A percentile compares a stretch with the other conserved stretches of the same genome.
Evolutionary conservation across 2,113 vertebrate species (phyloP).

Genomic region (Macrotus californicus): DNA sequence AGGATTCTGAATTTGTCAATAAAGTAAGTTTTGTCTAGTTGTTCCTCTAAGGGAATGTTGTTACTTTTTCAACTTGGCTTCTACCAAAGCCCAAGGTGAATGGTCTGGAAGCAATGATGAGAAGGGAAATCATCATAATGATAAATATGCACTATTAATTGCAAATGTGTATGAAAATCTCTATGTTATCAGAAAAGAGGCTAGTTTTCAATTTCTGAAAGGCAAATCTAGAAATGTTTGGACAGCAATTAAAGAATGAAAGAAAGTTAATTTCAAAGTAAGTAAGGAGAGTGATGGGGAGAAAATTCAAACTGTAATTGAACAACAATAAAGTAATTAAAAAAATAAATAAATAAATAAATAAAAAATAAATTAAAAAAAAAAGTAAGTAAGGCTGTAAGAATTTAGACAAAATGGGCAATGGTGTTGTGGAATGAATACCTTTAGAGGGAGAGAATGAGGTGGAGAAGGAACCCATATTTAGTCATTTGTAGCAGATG

Average conservation of each 20-base stretch:
- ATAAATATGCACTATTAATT: neutral
- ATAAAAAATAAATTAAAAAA: too few species aligned
- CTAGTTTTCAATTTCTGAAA: neutral
- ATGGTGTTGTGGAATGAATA: neutral
- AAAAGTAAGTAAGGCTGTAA: neutral
- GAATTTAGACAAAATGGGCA: neutral
- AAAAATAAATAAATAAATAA: too few species aligned
- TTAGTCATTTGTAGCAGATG: neutral
- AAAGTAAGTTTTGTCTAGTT: neutral
- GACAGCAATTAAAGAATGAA: neutral
- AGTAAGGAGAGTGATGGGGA: too few species aligned
- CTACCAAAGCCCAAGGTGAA: neutral
- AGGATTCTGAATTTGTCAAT: neutral
- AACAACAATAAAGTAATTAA: too few species aligned
- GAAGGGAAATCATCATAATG: neutral
- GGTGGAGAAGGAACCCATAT: neutral
- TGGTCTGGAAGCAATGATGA: neutral
- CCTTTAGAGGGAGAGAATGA: neutral
- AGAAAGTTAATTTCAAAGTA: neutral
- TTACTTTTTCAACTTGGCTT: neutral
- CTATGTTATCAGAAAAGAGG: neutral
- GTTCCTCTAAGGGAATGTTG: neutral
- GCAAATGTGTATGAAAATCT: neutral
- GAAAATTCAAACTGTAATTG: too few species aligned
- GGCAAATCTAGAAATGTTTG: neutral